Evolutionary conservation across 2,113 vertebrate genomes (phyloP), one percentile per base, ranked within the genome.

Genomic region (Cavia porcellus): DNA sequence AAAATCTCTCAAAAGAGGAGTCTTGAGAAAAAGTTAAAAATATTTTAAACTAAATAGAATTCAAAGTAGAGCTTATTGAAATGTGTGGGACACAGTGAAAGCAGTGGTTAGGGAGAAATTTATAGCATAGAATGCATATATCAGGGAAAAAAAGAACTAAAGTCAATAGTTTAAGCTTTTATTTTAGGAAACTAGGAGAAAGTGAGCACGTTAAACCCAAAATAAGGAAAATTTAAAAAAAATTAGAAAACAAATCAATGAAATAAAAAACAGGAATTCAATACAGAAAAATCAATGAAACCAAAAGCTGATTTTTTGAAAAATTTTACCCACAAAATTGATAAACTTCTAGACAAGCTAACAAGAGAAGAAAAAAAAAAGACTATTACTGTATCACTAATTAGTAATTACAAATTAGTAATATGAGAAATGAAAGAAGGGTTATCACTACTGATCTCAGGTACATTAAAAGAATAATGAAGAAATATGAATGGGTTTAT

Each of bases 201-300:
- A 38, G 88, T 79, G 64, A 94, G 28, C 13, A 81, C 87, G 68
- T 81, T 92, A 83, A 82, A 83, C 64, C 28, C 45, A 87, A 94
- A 77, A 55, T 28, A 64, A 89, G 88, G 6, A 38, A 45, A 86
- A 83, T 38, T 38, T 38, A 47, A 92, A 93, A 66, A 89, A 92
- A 94, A 92, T 81, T 52, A 70, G 62, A 52, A 59, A 35, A 75
- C 20, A 80, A 77, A 84, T 92, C 62, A 74, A 89, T 87, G 30
- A 94, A 88, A 89, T 93, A 47, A 57, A 80, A 93, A 90, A 47
- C 4, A 92, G 77, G 72, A 90, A 94, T 87, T 79, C 64, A 61
- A 61, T 68, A 90, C 47, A 90, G n/a, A 86, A 92, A 92, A 96
- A 59, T 92, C 45, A 92, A 94, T 74, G 52, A 96, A 95, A n/a